Conservation (phyloP, 2,888 invertebrate genomes). For the Brenthis hecate region DNA sequence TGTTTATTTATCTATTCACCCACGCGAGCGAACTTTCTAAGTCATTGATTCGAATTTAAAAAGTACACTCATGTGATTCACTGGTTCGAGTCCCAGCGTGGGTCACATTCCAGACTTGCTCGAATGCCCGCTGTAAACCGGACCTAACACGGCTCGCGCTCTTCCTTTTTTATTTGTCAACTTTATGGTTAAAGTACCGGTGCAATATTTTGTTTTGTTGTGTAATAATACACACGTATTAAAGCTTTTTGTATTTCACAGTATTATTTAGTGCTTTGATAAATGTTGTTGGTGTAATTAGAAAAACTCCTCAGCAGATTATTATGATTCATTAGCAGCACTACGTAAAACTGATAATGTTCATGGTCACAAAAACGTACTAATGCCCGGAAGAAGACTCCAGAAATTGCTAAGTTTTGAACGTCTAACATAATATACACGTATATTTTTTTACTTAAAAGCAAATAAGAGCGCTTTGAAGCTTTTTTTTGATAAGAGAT, state of each 20-base stretch:
- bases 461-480: too few species aligned
- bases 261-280: not conserved
- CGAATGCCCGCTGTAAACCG: conserved; percentile 51
- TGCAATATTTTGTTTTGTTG: conserved; percentile 26
- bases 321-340: conserved; percentile 5
- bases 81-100: conserved; percentile 67
- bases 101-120: conserved; percentile 74
- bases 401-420: not conserved
- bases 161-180: conserved; percentile 45
- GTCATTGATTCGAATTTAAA: conserved; percentile 50
- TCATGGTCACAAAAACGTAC: conserved; percentile 4
- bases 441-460: too few species aligned
- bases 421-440: too few species aligned
- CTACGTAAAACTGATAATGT: conserved; percentile 8
- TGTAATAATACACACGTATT: not conserved
- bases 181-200: conserved; percentile 34
- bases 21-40: conserved; percentile 71
- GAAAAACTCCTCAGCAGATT: not conserved
- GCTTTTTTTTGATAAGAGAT: too few species aligned
- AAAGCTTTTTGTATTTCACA: not conserved
- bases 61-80: conserved; percentile 67
- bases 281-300: conserved; percentile 9
- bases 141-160: conserved; percentile 46
- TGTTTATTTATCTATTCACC: conserved; percentile 68
- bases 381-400: not conserved